Conservation (phyloP, 2,888 invertebrate species). For the Parnassius glacialis region DNA sequence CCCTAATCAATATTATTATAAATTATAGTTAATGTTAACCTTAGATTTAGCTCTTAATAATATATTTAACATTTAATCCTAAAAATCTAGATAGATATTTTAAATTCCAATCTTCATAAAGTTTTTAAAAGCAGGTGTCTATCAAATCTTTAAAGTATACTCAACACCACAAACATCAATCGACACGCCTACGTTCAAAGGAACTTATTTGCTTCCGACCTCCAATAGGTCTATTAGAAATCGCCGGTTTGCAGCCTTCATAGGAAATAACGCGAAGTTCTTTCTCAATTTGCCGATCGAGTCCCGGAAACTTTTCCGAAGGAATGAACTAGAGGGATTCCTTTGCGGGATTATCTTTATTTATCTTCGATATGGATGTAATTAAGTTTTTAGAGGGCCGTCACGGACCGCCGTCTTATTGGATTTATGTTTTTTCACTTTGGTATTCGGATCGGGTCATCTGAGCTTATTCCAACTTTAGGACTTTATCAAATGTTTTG, state of each 20-base stretch:
- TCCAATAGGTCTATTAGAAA: slow-evolving; percentile 25
- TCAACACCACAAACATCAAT: too few relatives aligned
- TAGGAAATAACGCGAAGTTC: slow-evolving; percentile 64
- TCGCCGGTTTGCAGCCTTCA: slow-evolving; percentile 34
- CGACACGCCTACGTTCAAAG: slow-evolving; percentile 1
- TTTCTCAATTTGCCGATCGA: slow-evolving; percentile 50
- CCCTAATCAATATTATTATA: too few relatives aligned
- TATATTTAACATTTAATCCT: too few relatives aligned
- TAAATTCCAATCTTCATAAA: too few relatives aligned
- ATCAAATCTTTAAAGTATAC: too few relatives aligned
- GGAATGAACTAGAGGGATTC: slow-evolving; percentile 45
- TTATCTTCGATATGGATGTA: slow-evolving; percentile 40
- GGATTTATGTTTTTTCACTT: slow-evolving; percentile 27
- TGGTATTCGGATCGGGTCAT: too few relatives aligned
- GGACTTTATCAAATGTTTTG: too few relatives aligned
- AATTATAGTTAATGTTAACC: too few relatives aligned
- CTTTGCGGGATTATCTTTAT: slow-evolving; percentile 43
- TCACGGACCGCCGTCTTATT: slow-evolving; percentile 28
- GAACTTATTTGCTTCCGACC: slow-evolving; percentile 10
- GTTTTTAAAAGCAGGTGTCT: too few relatives aligned
- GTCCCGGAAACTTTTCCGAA: slow-evolving; percentile 40
- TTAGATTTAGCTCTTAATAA: too few relatives aligned
- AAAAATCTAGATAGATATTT: too few relatives aligned
- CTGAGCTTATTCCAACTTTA: too few relatives aligned
- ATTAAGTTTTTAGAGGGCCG: slow-evolving; percentile 36